Conservation (phyloP, 2,888 invertebrate species). For the Noctua fimbriata region DNA sequence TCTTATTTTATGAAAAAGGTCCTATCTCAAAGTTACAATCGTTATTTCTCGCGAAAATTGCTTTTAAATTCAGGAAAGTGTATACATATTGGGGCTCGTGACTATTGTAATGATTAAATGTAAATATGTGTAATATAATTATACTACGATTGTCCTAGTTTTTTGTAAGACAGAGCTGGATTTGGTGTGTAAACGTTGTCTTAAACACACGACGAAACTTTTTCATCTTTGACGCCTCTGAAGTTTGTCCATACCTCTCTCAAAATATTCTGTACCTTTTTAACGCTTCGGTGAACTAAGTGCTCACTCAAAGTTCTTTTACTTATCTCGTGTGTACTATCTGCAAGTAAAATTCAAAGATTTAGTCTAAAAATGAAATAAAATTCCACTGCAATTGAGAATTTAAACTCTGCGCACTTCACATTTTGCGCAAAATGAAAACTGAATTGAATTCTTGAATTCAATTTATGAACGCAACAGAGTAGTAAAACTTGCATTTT, state of each 20-base stretch:
- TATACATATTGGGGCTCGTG: no score
- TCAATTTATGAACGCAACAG: constrained; percentile 38
- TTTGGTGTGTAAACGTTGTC: background rate
- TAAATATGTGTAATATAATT: constrained; percentile 1
- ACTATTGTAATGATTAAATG: background rate
- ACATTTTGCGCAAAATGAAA: constrained; percentile 35
- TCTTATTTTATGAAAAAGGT: no score
- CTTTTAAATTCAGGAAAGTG: no score
- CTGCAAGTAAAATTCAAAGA: constrained; percentile 17
- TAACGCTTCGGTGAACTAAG: constrained; percentile 24
- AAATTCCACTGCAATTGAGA: constrained; percentile 3
- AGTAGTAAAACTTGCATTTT: constrained; percentile 41
- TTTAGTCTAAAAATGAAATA: constrained; percentile 5
- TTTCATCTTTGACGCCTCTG: constrained; percentile 6
- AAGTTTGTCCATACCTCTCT: constrained; percentile 3
- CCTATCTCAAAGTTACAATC: no score
- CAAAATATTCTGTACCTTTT: constrained; percentile 22
- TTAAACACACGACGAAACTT: background rate
- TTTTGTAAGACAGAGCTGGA: constrained; percentile 4
- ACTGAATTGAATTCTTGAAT: constrained; percentile 43
- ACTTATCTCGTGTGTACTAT: constrained; percentile 7
- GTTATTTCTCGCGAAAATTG: no score
- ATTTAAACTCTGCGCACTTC: background rate
- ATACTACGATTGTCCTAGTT: background rate
- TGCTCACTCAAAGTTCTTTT: constrained; percentile 16